phyloP scores from a whole-genome alignment of 1,140 invertebrate species.

The Papilio polyxenes region DNA sequence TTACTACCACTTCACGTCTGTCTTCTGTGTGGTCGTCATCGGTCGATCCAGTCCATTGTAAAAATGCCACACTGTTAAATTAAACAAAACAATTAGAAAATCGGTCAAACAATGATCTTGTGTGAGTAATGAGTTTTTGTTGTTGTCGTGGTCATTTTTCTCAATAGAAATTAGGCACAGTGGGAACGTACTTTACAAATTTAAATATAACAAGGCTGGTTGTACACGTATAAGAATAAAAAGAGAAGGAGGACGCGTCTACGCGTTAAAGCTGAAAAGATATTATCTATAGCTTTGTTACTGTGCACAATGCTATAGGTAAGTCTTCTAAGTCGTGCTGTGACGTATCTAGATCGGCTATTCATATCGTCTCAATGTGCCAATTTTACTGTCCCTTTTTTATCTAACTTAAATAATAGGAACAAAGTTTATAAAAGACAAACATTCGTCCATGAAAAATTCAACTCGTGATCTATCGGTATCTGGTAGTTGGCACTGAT shows the following conservation, averaged over 20 bases:
- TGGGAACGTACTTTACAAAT: constrained; percentile 32
- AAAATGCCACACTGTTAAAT: too few relatives aligned
- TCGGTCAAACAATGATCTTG: constrained; percentile 21
- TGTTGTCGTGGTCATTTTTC: constrained; percentile 29
- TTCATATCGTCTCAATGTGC: constrained; percentile 47
- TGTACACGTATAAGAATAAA: constrained; percentile 37
- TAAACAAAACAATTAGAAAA: constrained; percentile 11
- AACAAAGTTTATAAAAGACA: constrained; percentile 33
- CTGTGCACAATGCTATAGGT: constrained; percentile 51
- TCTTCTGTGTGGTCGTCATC: too few relatives aligned
- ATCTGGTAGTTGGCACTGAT: constrained; percentile 12
- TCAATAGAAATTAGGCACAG: constrained; percentile 36
- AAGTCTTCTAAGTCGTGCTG: constrained; percentile 54
- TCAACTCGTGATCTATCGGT: constrained; percentile 36
- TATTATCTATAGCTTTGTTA: constrained; percentile 52
- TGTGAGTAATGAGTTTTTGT: constrained; percentile 30
- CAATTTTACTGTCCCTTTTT: constrained; percentile 47
- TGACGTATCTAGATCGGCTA: constrained; percentile 54
- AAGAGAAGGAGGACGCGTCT: constrained; percentile 47
- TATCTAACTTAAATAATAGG: constrained; percentile 21
- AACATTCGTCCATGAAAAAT: constrained; percentile 28
- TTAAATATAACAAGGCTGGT: constrained; percentile 38
- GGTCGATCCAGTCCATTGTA: too few relatives aligned
- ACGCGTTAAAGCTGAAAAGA: constrained; percentile 49
- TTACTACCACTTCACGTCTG: too few relatives aligned